Evolutionary conservation across 2,113 vertebrate genomes (phyloP), one percentile per base, ranked within the genome.

Genomic region (Tenrec ecaudatus): DNA sequence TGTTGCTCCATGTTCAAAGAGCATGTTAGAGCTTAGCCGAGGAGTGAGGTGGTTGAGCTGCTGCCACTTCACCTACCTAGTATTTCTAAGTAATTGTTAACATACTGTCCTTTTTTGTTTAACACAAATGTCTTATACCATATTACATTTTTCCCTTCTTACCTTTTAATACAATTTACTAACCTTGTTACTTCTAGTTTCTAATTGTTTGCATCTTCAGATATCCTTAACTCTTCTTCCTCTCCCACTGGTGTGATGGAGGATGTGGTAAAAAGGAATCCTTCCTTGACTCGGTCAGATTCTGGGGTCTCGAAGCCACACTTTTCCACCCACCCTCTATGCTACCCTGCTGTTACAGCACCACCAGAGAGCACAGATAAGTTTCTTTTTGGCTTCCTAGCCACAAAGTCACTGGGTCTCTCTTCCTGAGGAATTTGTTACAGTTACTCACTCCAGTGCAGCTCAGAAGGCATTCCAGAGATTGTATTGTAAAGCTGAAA

Each of bases 401-500:
- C 98, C 98, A 73, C 98, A 98, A 86, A 98, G 97, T 97, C 98
- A 98, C 92, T 99, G 98, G 98, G 98, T 98, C 86, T 98, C 98
- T 94, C 99, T 99, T 97, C 97, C 97, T 83, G 98, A 98, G 95
- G 96, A 97, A 89, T 97, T 97, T 81, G 93, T 97, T 89, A 96
- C 90, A 43, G 73, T 96, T 88, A 97, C 93, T 81, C 96, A 93
- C 53, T 96, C 89, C 87, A 97, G 88, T 73, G 3, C 96, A 66
- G 95, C 96, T 77, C 88, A 97, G 19, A 98, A 97, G 96, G 98
- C 97, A 9, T 95, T 96, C 89, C 96, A 97, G 38, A 98, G 97
- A 97, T 94, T 92, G 23, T 97, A 79, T 93, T 98, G 91, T 95
- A 97, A 95, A 96, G 73, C 91, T 97, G 96, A 97, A 98, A 93